Conservation (phyloP, 2,113 vertebrate genomes). For the Chiloscyllium plagiosum region DNA sequence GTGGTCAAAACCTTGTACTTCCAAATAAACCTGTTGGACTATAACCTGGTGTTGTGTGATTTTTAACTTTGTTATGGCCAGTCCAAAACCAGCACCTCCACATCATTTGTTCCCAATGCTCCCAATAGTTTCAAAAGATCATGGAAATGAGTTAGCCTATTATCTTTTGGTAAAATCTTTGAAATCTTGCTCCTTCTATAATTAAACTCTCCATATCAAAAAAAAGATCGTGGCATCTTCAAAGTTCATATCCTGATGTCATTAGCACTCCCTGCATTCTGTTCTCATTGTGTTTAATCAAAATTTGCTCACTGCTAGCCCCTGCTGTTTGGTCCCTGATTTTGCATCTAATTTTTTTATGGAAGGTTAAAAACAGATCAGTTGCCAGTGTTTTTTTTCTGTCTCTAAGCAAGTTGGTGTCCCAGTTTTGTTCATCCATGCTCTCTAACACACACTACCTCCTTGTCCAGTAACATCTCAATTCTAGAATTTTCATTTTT, state of each 20-base stretch:
- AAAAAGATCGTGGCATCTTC: background rate
- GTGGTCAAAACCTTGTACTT: too few species aligned
- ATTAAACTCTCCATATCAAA: background rate
- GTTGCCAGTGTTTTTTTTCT: background rate
- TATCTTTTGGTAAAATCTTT: background rate
- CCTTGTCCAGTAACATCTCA: background rate
- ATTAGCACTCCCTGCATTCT: background rate
- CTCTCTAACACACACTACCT: background rate
- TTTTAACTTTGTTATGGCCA: too few species aligned
- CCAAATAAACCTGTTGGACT: too few species aligned
- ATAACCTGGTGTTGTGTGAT: too few species aligned
- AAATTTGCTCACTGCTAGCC: background rate
- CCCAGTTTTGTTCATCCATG: background rate
- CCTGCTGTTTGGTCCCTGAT: background rate
- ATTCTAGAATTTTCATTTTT: background rate
- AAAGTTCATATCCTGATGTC: background rate
- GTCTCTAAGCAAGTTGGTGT: background rate
- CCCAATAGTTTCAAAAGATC: background rate
- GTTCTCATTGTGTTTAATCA: background rate
- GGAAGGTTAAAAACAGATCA: background rate
- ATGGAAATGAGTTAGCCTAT: background rate
- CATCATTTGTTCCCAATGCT: background rate
- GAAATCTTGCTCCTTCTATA: background rate
- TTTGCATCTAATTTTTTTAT: background rate
- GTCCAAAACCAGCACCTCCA: too few species aligned